Evolutionary conservation across 2,888 invertebrate species (phyloP), one percentile per base, ranked within the genome.

Genomic region (Cerastis leucographa): DNA sequence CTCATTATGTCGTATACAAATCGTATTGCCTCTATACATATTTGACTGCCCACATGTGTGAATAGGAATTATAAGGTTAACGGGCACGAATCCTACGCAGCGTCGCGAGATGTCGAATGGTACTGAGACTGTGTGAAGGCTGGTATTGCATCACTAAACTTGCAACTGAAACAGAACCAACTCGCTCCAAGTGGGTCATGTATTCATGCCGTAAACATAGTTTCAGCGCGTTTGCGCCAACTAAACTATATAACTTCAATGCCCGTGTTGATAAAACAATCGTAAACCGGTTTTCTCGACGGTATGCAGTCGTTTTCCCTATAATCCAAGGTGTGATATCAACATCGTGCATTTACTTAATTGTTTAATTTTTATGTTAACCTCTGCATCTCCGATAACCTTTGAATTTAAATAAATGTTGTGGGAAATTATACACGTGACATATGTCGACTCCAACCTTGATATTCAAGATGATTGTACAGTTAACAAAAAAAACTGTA

Each of bases 141-240:
- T 89, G 83, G 79, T 75, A 89, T 95, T 95, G 90, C 95, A 94
- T 94, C 95, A 95, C 89, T 87, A 85, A 84, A 84, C 80, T 88
- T 87, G 90, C 85, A 87, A 86, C 93, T 94, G 93, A 93, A 95
- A 94, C 92, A 90, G 85, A 89, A 91, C 89, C 90, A 90, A 90
- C 92, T 90, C 89, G 92, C 90, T 94, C 92, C 94, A 96, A 95
- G 89, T 96, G 89, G 96, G 96, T 95, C 96, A 95, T 93, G 93
- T 92, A 93, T 93, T 93, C 90, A 90, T 91, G 90, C 90, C 89
- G 90, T 93, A 91, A 93, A 93, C 93, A 94, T 91, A 91, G 93
- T 90, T 94, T 94, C 93, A 94, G 92, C 83, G 84, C 86, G 85
- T 88, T 90, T 84, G 87, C 89, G 88, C 87, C 89, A 89, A 81